Conservation (phyloP, 2,888 invertebrate genomes). For the Spisula solida region DNA sequence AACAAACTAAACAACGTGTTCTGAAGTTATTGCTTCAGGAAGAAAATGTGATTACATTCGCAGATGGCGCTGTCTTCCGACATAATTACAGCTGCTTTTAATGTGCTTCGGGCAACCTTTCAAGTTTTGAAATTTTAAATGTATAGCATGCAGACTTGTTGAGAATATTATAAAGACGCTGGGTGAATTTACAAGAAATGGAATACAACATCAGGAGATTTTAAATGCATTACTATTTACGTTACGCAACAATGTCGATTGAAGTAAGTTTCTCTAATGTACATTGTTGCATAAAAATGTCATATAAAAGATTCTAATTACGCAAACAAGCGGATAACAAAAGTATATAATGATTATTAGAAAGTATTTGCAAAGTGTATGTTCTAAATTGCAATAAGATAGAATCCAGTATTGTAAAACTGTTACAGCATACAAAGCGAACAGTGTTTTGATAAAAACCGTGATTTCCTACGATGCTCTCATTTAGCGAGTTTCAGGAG, state of each 20-base stretch:
- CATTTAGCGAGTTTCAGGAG: too few species aligned
- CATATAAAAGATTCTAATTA: not conserved
- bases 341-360: not conserved
- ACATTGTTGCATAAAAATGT: too few species aligned
- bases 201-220: too few species aligned
- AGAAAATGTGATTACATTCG: not conserved
- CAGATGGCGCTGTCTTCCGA: not conserved
- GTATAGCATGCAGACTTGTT: not conserved
- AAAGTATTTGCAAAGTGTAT: too few species aligned
- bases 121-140: constrained; percentile 4
- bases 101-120: constrained; percentile 13
- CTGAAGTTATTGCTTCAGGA: not conserved
- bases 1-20: constrained; percentile 8
- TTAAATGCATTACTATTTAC: not conserved
- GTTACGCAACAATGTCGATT: too few species aligned
- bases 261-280: too few species aligned
- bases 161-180: not conserved
- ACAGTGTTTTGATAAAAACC: too few species aligned
- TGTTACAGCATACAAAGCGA: too few species aligned
- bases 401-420: too few species aligned
- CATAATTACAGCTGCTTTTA: not conserved
- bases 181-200: not conserved
- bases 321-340: not conserved
- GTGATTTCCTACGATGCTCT: too few species aligned
- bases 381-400: too few species aligned